Conservation (phyloP, 35 echinoderm and acorn worm genomes). For the Strongylocentrotus purpuratus region DNA sequence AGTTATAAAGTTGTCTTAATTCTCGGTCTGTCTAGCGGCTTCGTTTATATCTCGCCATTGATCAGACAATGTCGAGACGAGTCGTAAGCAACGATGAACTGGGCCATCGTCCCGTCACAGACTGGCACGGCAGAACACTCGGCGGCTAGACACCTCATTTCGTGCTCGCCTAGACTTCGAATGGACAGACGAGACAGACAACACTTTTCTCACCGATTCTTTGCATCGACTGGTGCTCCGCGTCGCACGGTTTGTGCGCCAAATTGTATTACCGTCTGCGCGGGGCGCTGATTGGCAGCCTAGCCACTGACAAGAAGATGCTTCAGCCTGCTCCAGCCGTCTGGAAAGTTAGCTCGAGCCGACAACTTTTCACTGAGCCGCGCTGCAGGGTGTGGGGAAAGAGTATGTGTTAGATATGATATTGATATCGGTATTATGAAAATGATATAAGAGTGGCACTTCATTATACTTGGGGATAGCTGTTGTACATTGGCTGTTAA, state of each 20-base stretch:
- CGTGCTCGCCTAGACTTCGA: neutral
- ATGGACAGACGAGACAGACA: neutral
- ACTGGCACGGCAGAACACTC: neutral
- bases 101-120: neutral
- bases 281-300: neutral
- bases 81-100: neutral
- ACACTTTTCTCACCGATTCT: neutral
- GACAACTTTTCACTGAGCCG: neutral
- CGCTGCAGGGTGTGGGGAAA: neutral
- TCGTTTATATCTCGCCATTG: neutral
- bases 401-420: neutral
- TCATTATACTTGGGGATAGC: too few relatives aligned
- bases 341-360: neutral
- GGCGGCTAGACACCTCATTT: constrained; percentile 8
- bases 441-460: neutral
- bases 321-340: neutral
- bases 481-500: too few relatives aligned
- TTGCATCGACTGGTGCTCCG: neutral
- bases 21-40: neutral
- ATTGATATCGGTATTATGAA: neutral
- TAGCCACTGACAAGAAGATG: neutral
- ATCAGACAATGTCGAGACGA: neutral
- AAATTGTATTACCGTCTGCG: constrained; percentile 2
- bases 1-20: neutral
- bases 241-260: neutral